These are phyloP conservation scores for Sylvietta virens DNA, from an alignment of 2,113 vertebrate species.

Conservation along the genomic window DNA sequence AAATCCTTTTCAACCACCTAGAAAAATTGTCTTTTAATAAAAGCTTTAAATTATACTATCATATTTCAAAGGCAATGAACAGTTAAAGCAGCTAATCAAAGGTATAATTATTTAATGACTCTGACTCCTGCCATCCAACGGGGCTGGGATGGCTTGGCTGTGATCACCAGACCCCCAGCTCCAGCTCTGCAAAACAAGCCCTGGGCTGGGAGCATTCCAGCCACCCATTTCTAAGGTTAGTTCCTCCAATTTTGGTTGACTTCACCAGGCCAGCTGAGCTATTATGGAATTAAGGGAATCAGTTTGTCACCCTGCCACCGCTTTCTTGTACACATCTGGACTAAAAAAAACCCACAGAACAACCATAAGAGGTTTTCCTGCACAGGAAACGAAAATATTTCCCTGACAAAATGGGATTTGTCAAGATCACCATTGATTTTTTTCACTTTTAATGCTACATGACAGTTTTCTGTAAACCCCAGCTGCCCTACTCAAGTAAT, in stretches of 20 bases:
- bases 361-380: neutral
- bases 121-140: slow-evolving; percentile 34
- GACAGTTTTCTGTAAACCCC: neutral
- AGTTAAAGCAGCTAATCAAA: slow-evolving; percentile 75
- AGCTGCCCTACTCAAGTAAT: neutral
- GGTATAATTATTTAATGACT: slow-evolving; percentile 77
- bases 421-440: neutral
- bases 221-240: neutral
- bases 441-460: neutral
- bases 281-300: neutral
- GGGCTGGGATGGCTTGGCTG: slow-evolving; percentile 70
- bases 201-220: slow-evolving; percentile 50
- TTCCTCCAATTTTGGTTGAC: neutral
- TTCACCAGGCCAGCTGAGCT: neutral
- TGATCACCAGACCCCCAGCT: slow-evolving; percentile 76
- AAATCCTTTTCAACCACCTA: slow-evolving; percentile 65
- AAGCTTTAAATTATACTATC: slow-evolving; percentile 75
- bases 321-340: neutral
- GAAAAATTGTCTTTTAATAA: slow-evolving; percentile 73
- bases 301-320: neutral
- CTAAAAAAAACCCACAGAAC: neutral
- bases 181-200: slow-evolving; percentile 25
- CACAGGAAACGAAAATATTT: neutral
- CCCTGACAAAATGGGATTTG: neutral
- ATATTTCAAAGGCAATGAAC: slow-evolving; percentile 78